Base-by-base conservation (phyloP, 2,797 vertebrate genomes). In the Hapalemur alaotrensis region DNA sequence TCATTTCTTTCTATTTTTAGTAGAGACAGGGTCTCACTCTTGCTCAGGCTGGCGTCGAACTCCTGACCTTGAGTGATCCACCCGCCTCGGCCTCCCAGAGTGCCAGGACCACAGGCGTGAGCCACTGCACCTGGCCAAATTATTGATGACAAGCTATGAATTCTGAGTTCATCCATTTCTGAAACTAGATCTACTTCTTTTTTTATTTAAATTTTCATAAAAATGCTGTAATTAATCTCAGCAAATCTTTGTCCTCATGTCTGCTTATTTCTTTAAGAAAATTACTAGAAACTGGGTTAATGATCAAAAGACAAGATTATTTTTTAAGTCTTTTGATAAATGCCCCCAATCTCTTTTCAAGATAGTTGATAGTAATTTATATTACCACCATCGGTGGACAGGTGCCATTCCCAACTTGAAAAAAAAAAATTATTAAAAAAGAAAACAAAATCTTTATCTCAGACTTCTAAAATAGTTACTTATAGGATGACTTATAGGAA, bases 381-480 rank as follows among this genome's bases (percentile, higher is more conserved):
- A 84, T 52, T 93, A 25, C 63, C 5, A 87, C 20, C 30, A 17
- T 52, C 20, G n/a, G 25, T 78, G 12, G 52, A 7, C 52, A 4
- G 69, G 28, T 43, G 3, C 54, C 28, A 83, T 48, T 87, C 20
- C 7, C 35, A 92, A 25, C 1, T 78, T 17, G 11, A 35, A 70
- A 32, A 50, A 67, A 67, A 59, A 52, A 46, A 54, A 63, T 38
- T 72, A 25, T 79, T 84, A 52, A 75, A 57, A 6, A 43, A 67
- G 35, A 87, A 92, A 87, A 76, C 41, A 96, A 76, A 75, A 84
- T 93, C 12, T 75, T 80, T 81, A 52, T 30, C 13, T 91, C 76
- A 43, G 20, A 61, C 15, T 91, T 78, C 18, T 95, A 10, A 69
- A 83, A 48, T 35, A 78, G 12, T 83, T 80, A 85, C 15, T 67